phyloP scores from a whole-genome alignment of 2,888 invertebrate genomes.

The Cybosia mesomella region DNA sequence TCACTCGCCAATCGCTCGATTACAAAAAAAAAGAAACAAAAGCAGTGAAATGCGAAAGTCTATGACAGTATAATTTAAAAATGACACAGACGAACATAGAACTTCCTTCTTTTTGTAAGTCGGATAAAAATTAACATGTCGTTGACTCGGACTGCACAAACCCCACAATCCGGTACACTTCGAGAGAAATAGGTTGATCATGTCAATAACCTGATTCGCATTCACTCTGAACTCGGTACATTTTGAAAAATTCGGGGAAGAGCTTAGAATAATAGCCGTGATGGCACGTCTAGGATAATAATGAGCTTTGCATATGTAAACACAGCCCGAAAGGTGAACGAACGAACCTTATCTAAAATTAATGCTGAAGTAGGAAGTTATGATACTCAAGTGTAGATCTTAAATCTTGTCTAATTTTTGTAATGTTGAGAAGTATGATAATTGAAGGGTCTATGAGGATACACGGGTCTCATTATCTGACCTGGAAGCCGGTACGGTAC shows the following conservation, averaged over 20 bases:
- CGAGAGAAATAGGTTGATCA: conserved; percentile 28
- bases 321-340: not conserved
- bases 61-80: not conserved
- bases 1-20: not conserved
- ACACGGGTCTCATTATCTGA: no score
- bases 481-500: no score
- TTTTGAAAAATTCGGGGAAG: conserved; percentile 26
- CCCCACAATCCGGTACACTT: conserved; percentile 30
- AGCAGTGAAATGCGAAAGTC: not conserved
- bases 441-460: not conserved
- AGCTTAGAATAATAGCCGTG: not conserved
- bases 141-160: conserved; percentile 22
- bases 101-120: no score
- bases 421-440: not conserved
- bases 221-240: conserved; percentile 29
- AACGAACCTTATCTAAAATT: conserved; percentile 2
- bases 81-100: no score
- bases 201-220: conserved; percentile 51
- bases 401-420: not conserved
- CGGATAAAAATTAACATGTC: conserved; percentile 13
- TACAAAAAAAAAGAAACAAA: not conserved
- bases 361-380: not conserved
- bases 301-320: not conserved
- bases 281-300: conserved; percentile 2
- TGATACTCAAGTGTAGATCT: not conserved